phyloP scores from a whole-genome alignment of 2,113 vertebrate genomes.

The Seriola dumerili region DNA sequence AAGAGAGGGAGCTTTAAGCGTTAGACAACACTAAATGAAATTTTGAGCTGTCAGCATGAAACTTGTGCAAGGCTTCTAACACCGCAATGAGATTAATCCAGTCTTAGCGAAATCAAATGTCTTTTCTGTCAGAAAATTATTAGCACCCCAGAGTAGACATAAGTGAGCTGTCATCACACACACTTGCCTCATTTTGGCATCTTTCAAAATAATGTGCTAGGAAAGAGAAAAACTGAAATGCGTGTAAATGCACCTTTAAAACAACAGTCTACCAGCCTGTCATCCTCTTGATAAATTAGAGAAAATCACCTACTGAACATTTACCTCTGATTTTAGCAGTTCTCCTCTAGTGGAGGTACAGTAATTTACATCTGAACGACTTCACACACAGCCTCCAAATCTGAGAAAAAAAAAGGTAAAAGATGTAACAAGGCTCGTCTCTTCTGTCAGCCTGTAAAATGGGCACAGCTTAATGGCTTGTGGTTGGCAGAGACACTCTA shows the following conservation, averaged over 20 bases:
- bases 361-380: conserved; percentile 44
- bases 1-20: conserved; percentile 6
- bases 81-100: conserved; percentile 10
- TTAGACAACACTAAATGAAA: background rate
- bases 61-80: background rate
- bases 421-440: conserved; percentile 41
- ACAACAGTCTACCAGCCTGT: conserved; percentile 4
- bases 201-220: background rate
- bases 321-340: conserved; percentile 14
- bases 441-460: conserved; percentile 39
- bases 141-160: background rate
- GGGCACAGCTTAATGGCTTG: conserved; percentile 39
- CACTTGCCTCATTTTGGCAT: conserved; percentile 9
- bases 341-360: background rate
- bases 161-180: background rate
- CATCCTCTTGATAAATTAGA: conserved; percentile 28
- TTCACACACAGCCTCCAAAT: conserved; percentile 4
- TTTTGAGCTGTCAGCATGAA: conserved; percentile 15
- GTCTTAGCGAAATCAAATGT: background rate
- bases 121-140: conserved; percentile 12
- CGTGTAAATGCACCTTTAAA: conserved; percentile 14
- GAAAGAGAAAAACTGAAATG: conserved; percentile 22
- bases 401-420: conserved; percentile 11
- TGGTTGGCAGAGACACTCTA: conserved; percentile 41
- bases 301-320: conserved; percentile 32